Conservation (phyloP, 2,797 vertebrate genomes). For the Phrynocephalus guinanensis region DNA sequence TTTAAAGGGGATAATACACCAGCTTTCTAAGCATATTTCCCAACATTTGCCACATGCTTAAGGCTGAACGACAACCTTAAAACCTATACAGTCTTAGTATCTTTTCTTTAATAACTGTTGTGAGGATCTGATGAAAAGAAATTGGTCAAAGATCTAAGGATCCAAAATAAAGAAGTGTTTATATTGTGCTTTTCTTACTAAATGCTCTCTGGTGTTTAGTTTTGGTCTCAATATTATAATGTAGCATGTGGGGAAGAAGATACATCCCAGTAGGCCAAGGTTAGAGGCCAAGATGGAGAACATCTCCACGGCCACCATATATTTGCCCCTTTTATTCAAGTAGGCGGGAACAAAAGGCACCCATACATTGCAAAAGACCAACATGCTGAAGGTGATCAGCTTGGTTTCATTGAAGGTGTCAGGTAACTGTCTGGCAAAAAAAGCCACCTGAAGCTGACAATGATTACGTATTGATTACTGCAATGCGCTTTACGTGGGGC, state of each 20-base stretch:
- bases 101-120: too few relatives aligned
- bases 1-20: too few relatives aligned
- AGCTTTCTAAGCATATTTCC: too few relatives aligned
- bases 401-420: conserved; percentile 37
- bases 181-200: neutral
- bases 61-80: too few relatives aligned
- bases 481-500: too few relatives aligned
- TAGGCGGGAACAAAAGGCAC: neutral
- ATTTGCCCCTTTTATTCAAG: neutral
- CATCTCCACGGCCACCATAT: neutral
- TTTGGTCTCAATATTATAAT: neutral
- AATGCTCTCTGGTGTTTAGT: neutral
- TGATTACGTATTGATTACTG: too few relatives aligned
- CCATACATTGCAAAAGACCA: conserved; percentile 12
- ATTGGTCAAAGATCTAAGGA: neutral
- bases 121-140: too few relatives aligned
- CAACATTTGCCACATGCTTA: too few relatives aligned
- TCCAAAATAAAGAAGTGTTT: neutral
- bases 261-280: neutral
- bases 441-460: conserved; percentile 22
- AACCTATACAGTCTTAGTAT: too few relatives aligned
- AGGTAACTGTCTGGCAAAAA: conserved; percentile 24
- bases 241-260: neutral
- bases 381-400: conserved; percentile 13
- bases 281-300: conserved; percentile 3